phyloP scores from a whole-genome alignment of 2,113 vertebrate species.

The Prunella fulvescens region DNA sequence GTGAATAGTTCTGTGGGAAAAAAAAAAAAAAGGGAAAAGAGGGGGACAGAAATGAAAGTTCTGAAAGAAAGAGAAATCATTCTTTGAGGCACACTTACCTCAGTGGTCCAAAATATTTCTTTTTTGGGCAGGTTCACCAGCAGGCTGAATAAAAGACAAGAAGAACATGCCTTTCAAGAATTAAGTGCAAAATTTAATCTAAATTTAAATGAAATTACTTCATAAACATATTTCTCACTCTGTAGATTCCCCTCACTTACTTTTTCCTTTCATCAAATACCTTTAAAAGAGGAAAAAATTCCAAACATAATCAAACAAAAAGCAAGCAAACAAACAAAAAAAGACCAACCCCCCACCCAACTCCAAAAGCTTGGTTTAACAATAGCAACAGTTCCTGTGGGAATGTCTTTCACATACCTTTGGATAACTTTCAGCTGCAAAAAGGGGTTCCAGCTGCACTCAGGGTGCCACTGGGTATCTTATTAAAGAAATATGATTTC shows the following conservation, averaged over 20 bases:
- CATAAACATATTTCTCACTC: neutral
- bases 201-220: neutral
- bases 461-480: too few relatives aligned
- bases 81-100: neutral
- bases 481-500: neutral
- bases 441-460: neutral
- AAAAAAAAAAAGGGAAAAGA: neutral
- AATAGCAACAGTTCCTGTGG: neutral
- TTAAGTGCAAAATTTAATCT: neutral
- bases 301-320: neutral
- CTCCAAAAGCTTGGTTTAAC: neutral
- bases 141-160: neutral
- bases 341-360: rapidly evolving
- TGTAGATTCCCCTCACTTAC: neutral
- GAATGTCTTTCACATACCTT: neutral
- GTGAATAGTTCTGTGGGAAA: neutral
- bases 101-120: neutral
- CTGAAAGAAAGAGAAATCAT: neutral
- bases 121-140: neutral
- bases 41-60: neutral
- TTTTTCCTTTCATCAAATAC: neutral
- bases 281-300: neutral
- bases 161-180: neutral
- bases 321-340: neutral
- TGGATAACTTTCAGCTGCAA: neutral